These are phyloP conservation scores for Caenorhabditis tropicalis DNA, from an alignment of 1,140 invertebrate genomes.

Conservation along the genomic window DNA sequence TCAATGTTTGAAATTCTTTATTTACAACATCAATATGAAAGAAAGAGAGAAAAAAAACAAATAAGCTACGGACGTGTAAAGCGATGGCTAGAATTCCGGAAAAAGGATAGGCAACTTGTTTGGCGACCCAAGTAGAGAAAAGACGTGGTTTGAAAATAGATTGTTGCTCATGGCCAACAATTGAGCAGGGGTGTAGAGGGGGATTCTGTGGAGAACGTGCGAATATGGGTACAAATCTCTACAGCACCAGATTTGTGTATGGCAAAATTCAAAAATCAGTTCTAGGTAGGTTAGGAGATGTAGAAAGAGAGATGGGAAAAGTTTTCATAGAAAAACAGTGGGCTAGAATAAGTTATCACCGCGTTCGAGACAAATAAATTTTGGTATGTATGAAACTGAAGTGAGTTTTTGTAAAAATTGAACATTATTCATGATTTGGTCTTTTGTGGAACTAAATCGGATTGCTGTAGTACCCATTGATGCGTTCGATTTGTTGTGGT, in stretches of 20 bases:
- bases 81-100: conserved; percentile 42
- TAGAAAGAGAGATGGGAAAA: conserved; percentile 4
- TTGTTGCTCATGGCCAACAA: conserved; percentile 32
- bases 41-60: neutral
- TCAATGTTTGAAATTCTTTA: conserved; percentile 37
- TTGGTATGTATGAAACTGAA: conserved; percentile 47
- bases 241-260: conserved; percentile 36
- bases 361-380: conserved; percentile 37
- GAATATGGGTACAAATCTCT: neutral
- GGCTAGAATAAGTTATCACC: conserved; percentile 49
- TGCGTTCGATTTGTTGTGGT: conserved; percentile 53
- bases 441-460: conserved; percentile 56
- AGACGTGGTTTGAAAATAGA: conserved; percentile 12
- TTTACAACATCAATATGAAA: conserved; percentile 25
- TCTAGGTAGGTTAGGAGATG: conserved; percentile 13
- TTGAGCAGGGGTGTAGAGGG: neutral
- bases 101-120: conserved; percentile 28
- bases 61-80: conserved; percentile 23
- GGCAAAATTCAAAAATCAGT: neutral
- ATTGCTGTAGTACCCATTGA: conserved; percentile 64
- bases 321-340: conserved; percentile 4
- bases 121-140: conserved; percentile 26
- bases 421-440: conserved; percentile 6
- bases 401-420: neutral
- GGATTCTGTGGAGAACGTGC: neutral